Base-by-base conservation (phyloP, 2,888 invertebrate genomes). In the Coleophora deauratella region DNA sequence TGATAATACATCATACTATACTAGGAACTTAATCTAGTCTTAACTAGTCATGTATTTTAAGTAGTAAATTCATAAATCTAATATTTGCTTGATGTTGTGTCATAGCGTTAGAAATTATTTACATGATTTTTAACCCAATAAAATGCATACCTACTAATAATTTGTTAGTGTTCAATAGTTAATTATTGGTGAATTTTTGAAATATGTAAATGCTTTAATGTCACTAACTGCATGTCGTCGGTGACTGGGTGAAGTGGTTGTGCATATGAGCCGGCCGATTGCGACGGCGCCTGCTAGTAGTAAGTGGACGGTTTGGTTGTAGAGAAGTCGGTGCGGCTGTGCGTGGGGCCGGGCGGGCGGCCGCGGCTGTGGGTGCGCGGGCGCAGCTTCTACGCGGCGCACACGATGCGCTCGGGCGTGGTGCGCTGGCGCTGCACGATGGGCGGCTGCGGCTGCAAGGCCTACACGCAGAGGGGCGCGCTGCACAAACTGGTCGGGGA, bases 361-460 rank as follows among this genome's bases (percentile, higher is more conserved):
- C 84, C 84, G 42, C 71, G 85, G 46, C 63, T 85, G 35, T 84
- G 84, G 84, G 82, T 84, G 51, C 73, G 77, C 49, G 84, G 84
- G 41, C 79, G 81, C 55, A 85, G 84, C 50, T 85, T 85, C 59
- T 85, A 85, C 62, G 82, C 82, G 40, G 84, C 84, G 45, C 84
- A 85, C 54, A 85, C 84, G 9, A 85, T 85, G 84, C 76, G 84
- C 35, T 85, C 84, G 7, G 84, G 84, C 35, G 73, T 82, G 11
- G 84, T 84, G 41, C 80, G 84, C 47, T 84, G 84, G 84, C 75
- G 84, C 0, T 85, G 84, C 58, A 85, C 84, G 1, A 84, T 85
- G 84, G 84, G 84, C 41, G 84, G 84, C 36, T 85, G 84, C 50
- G 81, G 81, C 21, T 85, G 84, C 57, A 85, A 85, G 53, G 84